A percentile compares a stretch with the other conserved stretches of the same genome.
Evolutionary conservation across 2,888 invertebrate species (phyloP).

Genomic region (Sipha maydis): DNA sequence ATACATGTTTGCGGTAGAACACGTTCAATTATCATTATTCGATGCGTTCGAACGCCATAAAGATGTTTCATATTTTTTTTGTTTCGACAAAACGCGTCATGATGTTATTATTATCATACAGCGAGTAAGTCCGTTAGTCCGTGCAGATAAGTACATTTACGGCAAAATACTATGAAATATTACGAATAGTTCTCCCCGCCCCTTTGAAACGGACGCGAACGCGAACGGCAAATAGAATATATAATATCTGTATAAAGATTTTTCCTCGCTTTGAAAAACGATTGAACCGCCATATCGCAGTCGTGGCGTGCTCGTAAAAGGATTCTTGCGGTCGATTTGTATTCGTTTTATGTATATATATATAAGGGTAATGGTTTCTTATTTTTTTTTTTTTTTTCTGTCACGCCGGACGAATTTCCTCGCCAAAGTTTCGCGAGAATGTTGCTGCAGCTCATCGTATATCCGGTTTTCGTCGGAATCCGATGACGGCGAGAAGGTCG

Average conservation of each 20-base stretch:
- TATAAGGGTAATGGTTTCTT: not conserved
- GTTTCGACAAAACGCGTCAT: too few species aligned
- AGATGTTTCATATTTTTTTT: too few species aligned
- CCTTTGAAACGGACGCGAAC: not conserved
- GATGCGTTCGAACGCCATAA: too few species aligned
- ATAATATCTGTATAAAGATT: too few species aligned
- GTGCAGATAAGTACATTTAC: too few species aligned
- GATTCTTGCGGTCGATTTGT: not conserved
- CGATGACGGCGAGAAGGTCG: conserved; percentile 3
- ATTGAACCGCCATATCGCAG: not conserved
- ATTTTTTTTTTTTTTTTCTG: not conserved
- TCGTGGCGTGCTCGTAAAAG: conserved; percentile 3
- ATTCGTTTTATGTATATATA: not conserved
- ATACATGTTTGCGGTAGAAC: too few species aligned
- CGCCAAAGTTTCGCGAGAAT: conserved; percentile 50
- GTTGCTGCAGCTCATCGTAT: not conserved
- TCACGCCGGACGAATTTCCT: conserved; percentile 50
- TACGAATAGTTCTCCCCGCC: not conserved
- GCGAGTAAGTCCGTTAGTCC: too few species aligned
- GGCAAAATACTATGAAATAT: not conserved
- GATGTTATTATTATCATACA: too few species aligned
- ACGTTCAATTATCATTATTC: too few species aligned
- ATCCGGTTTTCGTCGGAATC: conserved; percentile 57
- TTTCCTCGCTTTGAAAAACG: not conserved
- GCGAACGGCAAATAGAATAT: not conserved